Evolutionary conservation across 2,113 vertebrate species (phyloP), one percentile per base, ranked within the genome.

Genomic region (Aviceda subcristata): DNA sequence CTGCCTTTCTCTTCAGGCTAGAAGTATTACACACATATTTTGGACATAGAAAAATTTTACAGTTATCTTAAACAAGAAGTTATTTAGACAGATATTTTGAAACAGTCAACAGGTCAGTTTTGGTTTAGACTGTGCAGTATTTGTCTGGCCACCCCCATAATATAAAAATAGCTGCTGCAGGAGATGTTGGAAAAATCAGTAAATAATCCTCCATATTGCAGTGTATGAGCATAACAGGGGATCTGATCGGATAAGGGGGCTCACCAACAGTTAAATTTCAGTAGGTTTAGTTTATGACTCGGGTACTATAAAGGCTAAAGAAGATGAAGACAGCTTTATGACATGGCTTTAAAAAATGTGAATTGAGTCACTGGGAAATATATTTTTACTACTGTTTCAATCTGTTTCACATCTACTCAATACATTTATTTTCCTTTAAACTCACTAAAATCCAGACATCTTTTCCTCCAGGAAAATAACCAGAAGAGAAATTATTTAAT

Each of bases 321-420:
- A 87, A 90, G 68, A 96, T 87, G 66, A 94, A 90, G 78, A 83
- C 30, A 59, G 46, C 50, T 97, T 97, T 94, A 97, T 81, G 45
- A 82, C 32, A 55, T 0, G 6, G 69, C 79, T 88, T 94, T 93
- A 82, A 95, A 95, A 90, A 93, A 48, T 15, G 39, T 32, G 86
- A 94, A 90, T 55, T 69, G 74, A 90, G 63, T 95, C 82, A 92
- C 63, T 72, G 72, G 73, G 51, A 96, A 93, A 95, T 95, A 77
- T 34, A 80, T 80, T 96, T 96, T 96, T 97, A 96, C 73, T 92
- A 48, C 57, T 88, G 59, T 95, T 89, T 96, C 96, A 88, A 92
- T 95, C 60, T 86, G 75, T 83, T 94, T 96, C 92, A 84, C 45
- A 46, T 95, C 76, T 82, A 87, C 59, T 94, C 88, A 55, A 87